These are phyloP conservation scores for Hemiprocne comata DNA, from an alignment of 2,113 vertebrate genomes.

Conservation along the genomic window DNA sequence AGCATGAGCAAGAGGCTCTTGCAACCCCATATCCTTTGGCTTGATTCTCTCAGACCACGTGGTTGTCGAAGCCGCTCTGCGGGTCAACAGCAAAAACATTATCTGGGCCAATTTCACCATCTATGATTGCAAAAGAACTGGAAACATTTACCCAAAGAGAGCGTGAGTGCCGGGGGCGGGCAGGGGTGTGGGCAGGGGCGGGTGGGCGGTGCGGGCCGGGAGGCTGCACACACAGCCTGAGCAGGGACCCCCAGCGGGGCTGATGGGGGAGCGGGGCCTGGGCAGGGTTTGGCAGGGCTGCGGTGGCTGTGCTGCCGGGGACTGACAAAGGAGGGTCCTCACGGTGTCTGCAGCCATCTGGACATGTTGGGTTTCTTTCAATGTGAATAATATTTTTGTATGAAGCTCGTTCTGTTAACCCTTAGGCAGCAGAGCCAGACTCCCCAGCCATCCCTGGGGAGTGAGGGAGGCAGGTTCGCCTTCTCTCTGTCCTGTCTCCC, in stretches of 20 bases:
- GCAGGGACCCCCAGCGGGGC: fast-evolving
- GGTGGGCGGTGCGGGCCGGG: background rate
- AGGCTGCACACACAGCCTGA: background rate
- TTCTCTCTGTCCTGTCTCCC: background rate
- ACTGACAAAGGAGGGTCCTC: conserved; percentile 32
- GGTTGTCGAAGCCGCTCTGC: conserved; percentile 83
- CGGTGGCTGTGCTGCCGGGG: background rate
- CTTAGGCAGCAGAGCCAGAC: background rate
- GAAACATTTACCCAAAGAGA: conserved; percentile 81
- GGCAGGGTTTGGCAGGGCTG: conserved; percentile 19
- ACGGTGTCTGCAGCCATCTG: conserved; percentile 37
- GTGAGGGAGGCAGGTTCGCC: fast-evolving
- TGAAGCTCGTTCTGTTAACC: conserved; percentile 48
- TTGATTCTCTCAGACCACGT: conserved; percentile 85
- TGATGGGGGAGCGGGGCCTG: background rate
- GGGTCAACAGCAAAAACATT: conserved; percentile 85
- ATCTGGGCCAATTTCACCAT: conserved; percentile 90
- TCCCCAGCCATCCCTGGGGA: background rate
- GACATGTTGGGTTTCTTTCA: background rate
- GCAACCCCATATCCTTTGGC: conserved; percentile 66
- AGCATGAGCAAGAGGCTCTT: conserved; percentile 7
- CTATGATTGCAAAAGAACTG: conserved; percentile 90
- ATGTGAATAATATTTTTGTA: background rate
- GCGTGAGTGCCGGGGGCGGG: conserved; percentile 81
- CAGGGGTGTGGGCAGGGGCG: too few relatives aligned